A percentile compares a stretch with the other conserved stretches of the same genome.
These are phyloP conservation scores for Nycticebus coucang DNA, from an alignment of 2,113 vertebrate genomes.

Conservation along the genomic window DNA sequence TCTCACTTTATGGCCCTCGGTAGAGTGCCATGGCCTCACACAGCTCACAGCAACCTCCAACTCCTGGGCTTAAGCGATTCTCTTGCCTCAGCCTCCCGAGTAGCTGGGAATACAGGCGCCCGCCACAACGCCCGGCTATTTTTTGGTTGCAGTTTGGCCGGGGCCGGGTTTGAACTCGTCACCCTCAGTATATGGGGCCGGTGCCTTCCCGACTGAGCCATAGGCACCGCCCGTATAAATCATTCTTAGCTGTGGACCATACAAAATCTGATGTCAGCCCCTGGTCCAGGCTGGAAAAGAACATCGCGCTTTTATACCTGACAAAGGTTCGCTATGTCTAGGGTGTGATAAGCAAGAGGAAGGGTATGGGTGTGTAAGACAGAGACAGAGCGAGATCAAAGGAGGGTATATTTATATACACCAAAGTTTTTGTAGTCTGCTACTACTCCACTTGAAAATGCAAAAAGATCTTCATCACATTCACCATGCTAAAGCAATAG, in stretches of 20 bases:
- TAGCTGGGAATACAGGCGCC: no score
- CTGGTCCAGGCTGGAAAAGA: neutral
- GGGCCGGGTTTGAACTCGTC: no score
- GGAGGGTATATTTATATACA: neutral
- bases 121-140: no score
- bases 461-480: neutral
- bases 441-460: neutral
- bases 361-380: neutral
- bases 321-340: neutral
- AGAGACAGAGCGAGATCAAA: neutral
- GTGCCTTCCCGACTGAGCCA: no score
- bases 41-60: no score
- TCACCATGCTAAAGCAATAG: neutral
- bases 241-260: neutral
- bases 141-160: no score
- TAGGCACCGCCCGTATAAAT: no score
- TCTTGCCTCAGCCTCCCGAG: no score
- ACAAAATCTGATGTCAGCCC: neutral
- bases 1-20: no score
- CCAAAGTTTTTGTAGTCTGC: neutral
- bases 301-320: neutral
- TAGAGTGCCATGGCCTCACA: no score
- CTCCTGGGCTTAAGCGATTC: no score
- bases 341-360: neutral
- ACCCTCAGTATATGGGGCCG: no score